Conservation (phyloP, 2,797 vertebrate genomes). For the Schizopygopsis pylzovi region DNA sequence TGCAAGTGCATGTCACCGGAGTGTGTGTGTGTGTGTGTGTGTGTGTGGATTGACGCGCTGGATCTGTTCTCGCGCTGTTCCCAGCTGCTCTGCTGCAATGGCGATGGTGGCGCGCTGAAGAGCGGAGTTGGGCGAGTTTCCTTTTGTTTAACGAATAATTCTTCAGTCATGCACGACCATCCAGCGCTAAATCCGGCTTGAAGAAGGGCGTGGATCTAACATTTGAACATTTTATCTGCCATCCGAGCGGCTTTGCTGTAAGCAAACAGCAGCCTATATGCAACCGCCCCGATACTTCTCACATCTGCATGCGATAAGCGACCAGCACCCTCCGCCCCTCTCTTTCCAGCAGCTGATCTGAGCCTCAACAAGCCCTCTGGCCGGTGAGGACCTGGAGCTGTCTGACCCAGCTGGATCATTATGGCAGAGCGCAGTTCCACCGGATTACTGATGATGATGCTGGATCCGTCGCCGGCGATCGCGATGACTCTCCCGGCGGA, state of each 20-base stretch:
- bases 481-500: slow-evolving; percentile 80
- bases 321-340: slow-evolving; percentile 44
- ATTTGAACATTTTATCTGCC: slow-evolving; percentile 8
- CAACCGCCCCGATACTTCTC: slow-evolving; percentile 58
- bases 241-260: slow-evolving; percentile 6
- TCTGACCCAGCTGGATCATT: slow-evolving; percentile 52
- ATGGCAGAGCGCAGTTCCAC: slow-evolving; percentile 81
- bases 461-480: slow-evolving; percentile 78
- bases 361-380: not conserved
- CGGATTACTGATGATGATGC: slow-evolving; percentile 79
- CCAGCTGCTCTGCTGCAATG: slow-evolving; percentile 74
- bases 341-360: slow-evolving; percentile 31
- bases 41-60: not conserved
- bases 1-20: not conserved
- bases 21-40: not conserved
- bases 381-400: slow-evolving; percentile 11
- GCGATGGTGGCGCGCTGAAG: slow-evolving; percentile 76
- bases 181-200: not conserved
- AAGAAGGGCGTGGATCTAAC: not conserved
- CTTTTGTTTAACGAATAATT: slow-evolving; percentile 9
- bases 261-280: slow-evolving; percentile 59
- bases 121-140: slow-evolving; percentile 75
- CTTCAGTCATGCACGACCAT: not conserved
- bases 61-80: slow-evolving; percentile 66
- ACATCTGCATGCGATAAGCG: slow-evolving; percentile 74